Evolutionary conservation across 2,888 invertebrate genomes (phyloP).

Genomic region (Stratiomys singularior): DNA sequence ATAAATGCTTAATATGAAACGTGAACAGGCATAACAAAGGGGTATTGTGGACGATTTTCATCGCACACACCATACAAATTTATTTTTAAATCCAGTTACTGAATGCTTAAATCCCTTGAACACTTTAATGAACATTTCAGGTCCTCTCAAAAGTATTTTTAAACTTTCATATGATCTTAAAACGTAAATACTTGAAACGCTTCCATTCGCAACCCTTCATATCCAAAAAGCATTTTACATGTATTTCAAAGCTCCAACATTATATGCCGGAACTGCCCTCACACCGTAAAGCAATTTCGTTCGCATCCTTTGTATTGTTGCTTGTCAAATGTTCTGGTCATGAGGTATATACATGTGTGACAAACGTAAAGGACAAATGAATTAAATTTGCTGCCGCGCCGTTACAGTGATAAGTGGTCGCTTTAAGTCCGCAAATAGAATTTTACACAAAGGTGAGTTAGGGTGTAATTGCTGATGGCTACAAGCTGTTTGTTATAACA

Average conservation of each 20-base stretch:
- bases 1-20: no score
- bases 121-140: no score
- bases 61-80: no score
- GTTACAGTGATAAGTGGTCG: slow-evolving; percentile 23
- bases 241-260: no score
- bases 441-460: slow-evolving; percentile 19
- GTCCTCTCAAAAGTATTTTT: no score
- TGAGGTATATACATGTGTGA: background rate
- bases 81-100: no score
- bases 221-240: background rate
- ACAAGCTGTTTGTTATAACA: background rate
- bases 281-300: background rate
- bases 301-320: slow-evolving; percentile 4
- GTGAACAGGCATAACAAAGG: background rate
- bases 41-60: no score
- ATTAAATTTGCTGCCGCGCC: slow-evolving; percentile 23
- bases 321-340: background rate
- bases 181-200: background rate
- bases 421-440: slow-evolving; percentile 24
- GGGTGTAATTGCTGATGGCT: slow-evolving; percentile 12
- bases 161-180: no score
- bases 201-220: background rate
- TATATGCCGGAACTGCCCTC: no score
- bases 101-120: no score
- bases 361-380: slow-evolving; percentile 1